phyloP scores from a whole-genome alignment of 2,888 invertebrate genomes.

The Eupithecia tripunctaria region DNA sequence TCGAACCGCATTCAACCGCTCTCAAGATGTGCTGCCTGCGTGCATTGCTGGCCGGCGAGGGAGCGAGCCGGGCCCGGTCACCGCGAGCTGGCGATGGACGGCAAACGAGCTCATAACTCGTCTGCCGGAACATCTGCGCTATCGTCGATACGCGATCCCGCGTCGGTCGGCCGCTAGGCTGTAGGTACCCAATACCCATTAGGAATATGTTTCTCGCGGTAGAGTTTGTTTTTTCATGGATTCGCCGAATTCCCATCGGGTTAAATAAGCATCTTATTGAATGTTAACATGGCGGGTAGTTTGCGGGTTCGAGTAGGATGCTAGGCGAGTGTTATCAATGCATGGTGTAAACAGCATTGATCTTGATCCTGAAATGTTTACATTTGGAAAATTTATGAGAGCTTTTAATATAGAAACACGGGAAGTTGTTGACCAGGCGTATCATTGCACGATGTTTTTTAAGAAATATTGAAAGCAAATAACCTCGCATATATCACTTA shows the following conservation, averaged over 20 bases:
- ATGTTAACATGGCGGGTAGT: slow-evolving; percentile 16
- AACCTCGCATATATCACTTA: neutral
- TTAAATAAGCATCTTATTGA: slow-evolving; percentile 18
- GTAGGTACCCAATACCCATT: neutral
- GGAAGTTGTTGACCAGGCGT: neutral
- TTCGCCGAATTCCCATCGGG: slow-evolving; percentile 18
- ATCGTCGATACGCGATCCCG: slow-evolving; percentile 6
- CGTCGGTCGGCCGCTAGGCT: neutral
- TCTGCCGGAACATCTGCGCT: slow-evolving; percentile 17
- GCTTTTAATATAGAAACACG: neutral
- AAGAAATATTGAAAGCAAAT: neutral
- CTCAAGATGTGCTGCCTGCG: neutral
- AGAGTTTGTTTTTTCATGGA: slow-evolving; percentile 22
- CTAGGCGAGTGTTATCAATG: neutral
- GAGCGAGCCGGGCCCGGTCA: neutral
- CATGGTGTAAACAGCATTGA: slow-evolving; percentile 15
- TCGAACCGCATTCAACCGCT: slow-evolving; percentile 11
- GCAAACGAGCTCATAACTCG: slow-evolving; percentile 22
- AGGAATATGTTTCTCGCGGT: neutral
- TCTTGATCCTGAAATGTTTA: slow-evolving; percentile 11
- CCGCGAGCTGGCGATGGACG: neutral
- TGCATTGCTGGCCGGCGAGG: slow-evolving; percentile 2
- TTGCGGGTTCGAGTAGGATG: slow-evolving; percentile 5
- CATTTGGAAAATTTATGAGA: neutral
- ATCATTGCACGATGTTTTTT: neutral